phyloP scores from a whole-genome alignment of 2,113 vertebrate genomes.

The Lophura nycthemera region DNA sequence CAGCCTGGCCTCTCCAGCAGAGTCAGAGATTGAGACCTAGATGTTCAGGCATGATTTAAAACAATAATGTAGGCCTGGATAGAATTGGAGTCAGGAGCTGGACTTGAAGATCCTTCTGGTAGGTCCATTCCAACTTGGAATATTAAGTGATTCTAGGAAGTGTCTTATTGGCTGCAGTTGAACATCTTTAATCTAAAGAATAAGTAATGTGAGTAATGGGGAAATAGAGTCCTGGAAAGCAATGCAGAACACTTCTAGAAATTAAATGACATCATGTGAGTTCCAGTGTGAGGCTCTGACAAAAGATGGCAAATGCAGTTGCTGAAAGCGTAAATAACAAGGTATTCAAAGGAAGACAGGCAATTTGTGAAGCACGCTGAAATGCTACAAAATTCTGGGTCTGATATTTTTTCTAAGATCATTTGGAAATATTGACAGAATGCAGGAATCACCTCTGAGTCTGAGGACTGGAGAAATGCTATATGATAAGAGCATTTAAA shows the following conservation, averaged over 20 bases:
- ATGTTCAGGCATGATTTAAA: neutral
- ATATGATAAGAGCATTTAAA: neutral
- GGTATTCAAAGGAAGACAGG: neutral
- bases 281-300: neutral
- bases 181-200: neutral
- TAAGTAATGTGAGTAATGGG: neutral
- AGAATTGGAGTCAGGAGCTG: neutral
- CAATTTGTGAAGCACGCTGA: neutral
- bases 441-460: neutral
- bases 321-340: neutral
- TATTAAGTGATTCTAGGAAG: neutral
- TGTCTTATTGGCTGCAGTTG: neutral
- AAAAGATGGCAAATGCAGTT: neutral
- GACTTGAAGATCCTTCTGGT: neutral
- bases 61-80: neutral
- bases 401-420: neutral
- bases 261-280: neutral
- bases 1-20: neutral
- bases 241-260: neutral
- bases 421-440: neutral
- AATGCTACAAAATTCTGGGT: neutral
- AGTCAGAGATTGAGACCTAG: neutral
- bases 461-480: neutral
- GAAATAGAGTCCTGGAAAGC: slow-evolving; percentile 17
- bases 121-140: neutral